phyloP scores from a whole-genome alignment of 2,797 vertebrate species.

The Buceros bicornis region DNA sequence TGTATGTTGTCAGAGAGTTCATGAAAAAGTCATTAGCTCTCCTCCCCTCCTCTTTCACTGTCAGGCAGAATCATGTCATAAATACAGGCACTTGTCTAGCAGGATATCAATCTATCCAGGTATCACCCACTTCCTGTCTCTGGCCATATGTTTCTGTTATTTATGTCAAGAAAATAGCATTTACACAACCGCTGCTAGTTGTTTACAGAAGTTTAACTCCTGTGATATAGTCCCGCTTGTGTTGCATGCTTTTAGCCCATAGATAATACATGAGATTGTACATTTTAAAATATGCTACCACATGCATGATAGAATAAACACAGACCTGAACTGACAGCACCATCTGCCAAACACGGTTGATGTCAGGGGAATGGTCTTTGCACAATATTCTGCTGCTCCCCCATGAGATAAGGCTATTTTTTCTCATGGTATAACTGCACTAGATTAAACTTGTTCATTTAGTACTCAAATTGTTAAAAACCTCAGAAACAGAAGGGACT shows the following conservation, averaged over 20 bases:
- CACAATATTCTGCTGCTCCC: slow-evolving; percentile 79
- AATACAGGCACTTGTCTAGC: slow-evolving; percentile 80
- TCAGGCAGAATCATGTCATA: slow-evolving; percentile 86
- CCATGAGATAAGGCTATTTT: slow-evolving; percentile 84
- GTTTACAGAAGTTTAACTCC: slow-evolving; percentile 92
- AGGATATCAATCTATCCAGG: slow-evolving; percentile 83
- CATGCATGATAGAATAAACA: slow-evolving; percentile 88
- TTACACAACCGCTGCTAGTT: slow-evolving; percentile 85
- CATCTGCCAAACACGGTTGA: slow-evolving; percentile 89
- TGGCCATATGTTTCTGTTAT: slow-evolving; percentile 92
- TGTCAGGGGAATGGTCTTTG: slow-evolving; percentile 82
- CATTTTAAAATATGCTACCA: slow-evolving; percentile 86
- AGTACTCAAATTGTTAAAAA: slow-evolving; percentile 21
- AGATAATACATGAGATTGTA: slow-evolving; percentile 89
- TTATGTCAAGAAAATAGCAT: slow-evolving; percentile 92
- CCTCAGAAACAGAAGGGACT: neutral
- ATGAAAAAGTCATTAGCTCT: slow-evolving; percentile 85
- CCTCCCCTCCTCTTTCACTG: slow-evolving; percentile 81
- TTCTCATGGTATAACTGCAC: slow-evolving; percentile 80
- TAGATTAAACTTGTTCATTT: slow-evolving; percentile 85
- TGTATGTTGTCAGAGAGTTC: slow-evolving; percentile 79
- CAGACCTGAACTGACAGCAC: slow-evolving; percentile 88
- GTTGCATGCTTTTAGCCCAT: slow-evolving; percentile 88
- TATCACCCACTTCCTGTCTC: slow-evolving; percentile 88
- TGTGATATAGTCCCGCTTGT: slow-evolving; percentile 84